Conservation (phyloP, 2,888 invertebrate genomes). For the Parnassius mnemosyne region DNA sequence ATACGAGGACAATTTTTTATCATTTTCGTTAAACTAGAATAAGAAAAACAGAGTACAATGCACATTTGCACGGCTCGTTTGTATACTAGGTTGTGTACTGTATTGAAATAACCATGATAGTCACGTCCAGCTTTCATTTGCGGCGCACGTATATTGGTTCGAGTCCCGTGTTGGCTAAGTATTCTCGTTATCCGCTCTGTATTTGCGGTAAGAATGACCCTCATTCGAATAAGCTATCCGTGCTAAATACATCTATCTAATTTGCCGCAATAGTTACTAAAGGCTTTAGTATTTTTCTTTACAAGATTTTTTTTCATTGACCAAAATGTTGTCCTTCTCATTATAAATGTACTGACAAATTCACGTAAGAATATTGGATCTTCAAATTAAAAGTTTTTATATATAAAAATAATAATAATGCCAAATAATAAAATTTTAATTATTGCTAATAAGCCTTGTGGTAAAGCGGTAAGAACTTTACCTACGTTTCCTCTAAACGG, state of each 20-base stretch:
- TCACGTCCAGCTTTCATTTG: constrained; percentile 52
- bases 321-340: no score
- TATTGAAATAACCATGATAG: constrained; percentile 33
- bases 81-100: not conserved
- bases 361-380: no score
- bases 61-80: constrained; percentile 14
- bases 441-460: no score
- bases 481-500: no score
- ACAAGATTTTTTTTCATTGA: not conserved
- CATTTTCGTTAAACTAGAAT: not conserved
- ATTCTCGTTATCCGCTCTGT: constrained; percentile 44
- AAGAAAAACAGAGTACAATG: constrained; percentile 14
- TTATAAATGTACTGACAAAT: no score
- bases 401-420: no score
- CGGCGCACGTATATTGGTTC: constrained; percentile 40
- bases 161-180: constrained; percentile 34
- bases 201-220: constrained; percentile 49
- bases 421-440: no score
- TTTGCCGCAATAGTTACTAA: constrained; percentile 19
- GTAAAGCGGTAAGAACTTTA: no score
- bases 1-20: no score
- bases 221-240: constrained; percentile 50
- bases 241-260: constrained; percentile 37
- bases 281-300: constrained; percentile 12
- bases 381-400: no score